Conservation (phyloP, 2,113 vertebrate species). For the Otocyon megalotis region DNA sequence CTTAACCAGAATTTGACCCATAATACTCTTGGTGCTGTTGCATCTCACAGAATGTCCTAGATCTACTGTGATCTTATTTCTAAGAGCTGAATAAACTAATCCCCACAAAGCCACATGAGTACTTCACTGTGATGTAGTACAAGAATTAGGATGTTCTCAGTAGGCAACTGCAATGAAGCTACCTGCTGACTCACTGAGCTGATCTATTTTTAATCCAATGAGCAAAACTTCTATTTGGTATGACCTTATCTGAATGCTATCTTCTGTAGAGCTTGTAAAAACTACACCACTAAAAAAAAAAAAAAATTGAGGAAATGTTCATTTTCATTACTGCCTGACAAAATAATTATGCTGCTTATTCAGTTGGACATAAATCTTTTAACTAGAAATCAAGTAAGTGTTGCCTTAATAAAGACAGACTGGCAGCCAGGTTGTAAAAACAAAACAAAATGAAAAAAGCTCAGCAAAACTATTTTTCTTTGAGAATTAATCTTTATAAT, state of each 20-base stretch:
- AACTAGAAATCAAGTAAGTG: conserved; percentile 48
- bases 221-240: conserved; percentile 77
- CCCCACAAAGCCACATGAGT: conserved; percentile 68
- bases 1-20: conserved; percentile 53
- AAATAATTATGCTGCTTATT: conserved; percentile 60
- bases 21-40: background rate
- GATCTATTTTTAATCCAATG: conserved; percentile 82
- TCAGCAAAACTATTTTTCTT: conserved; percentile 51
- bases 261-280: conserved; percentile 67
- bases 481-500: conserved; percentile 34
- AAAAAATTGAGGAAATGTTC: background rate
- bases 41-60: conserved; percentile 74
- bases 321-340: conserved; percentile 41
- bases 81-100: conserved; percentile 76
- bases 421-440: conserved; percentile 50
- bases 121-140: conserved; percentile 52
- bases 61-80: conserved; percentile 80
- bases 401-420: conserved; percentile 44
- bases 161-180: conserved; percentile 66
- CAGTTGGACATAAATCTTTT: conserved; percentile 45
- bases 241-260: conserved; percentile 77
- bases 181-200: conserved; percentile 82
- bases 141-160: conserved; percentile 72
- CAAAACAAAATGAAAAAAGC: conserved; percentile 19
- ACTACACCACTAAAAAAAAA: background rate